phyloP scores from a whole-genome alignment of 2,113 vertebrate genomes.

The Bos taurus region DNA sequence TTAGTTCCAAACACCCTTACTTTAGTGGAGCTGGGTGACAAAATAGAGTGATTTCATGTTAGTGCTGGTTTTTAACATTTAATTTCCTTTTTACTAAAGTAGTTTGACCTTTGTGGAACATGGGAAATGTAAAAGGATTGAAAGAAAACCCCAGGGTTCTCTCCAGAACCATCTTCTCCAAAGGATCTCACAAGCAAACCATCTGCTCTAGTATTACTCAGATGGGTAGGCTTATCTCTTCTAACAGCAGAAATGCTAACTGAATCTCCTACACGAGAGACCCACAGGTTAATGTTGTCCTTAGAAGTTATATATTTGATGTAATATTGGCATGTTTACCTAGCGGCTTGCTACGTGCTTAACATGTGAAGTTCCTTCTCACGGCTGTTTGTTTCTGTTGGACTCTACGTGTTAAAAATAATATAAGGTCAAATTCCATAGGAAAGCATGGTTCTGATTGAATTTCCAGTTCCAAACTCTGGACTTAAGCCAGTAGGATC shows the following conservation, averaged over 20 bases:
- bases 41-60: constrained; percentile 29
- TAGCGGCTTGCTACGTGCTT: background rate
- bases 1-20: background rate
- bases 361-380: constrained; percentile 32
- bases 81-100: constrained; percentile 63
- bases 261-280: background rate
- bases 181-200: background rate
- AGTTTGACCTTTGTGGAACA: constrained; percentile 33
- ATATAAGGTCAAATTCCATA: constrained; percentile 62
- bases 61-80: constrained; percentile 42
- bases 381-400: constrained; percentile 62
- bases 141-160: background rate
- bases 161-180: constrained; percentile 9
- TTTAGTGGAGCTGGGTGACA: background rate
- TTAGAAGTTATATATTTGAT: background rate
- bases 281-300: background rate
- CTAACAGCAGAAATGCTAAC: background rate
- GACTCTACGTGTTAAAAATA: constrained; percentile 60
- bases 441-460: constrained; percentile 60
- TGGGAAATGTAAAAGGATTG: background rate
- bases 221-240: background rate
- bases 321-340: background rate
- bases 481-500: constrained; percentile 26
- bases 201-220: background rate
- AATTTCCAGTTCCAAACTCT: constrained; percentile 53